These are phyloP conservation scores for Micronisus gabar DNA, from an alignment of 2,113 vertebrate species.

Conservation along the genomic window DNA sequence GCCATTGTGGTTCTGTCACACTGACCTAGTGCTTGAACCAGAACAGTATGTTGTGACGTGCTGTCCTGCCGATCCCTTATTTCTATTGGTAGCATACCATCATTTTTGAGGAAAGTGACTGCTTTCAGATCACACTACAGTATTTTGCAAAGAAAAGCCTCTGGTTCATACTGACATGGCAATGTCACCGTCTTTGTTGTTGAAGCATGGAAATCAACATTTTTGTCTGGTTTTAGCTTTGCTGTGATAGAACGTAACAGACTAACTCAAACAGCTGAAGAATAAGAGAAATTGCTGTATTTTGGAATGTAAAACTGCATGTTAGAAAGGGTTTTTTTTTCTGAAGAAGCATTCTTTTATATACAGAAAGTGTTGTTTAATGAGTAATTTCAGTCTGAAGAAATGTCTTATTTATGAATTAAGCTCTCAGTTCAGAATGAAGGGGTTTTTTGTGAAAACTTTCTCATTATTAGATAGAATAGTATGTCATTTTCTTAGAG, in stretches of 20 bases:
- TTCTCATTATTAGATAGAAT: not conserved
- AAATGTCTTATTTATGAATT: not conserved
- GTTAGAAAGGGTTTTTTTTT: not conserved
- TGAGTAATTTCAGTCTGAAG: not conserved
- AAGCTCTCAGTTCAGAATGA: not conserved
- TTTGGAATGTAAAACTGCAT: not conserved
- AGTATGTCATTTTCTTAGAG: not conserved
- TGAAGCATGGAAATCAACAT: not conserved
- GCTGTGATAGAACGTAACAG: not conserved
- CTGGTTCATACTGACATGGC: not conserved
- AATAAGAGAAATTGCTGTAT: not conserved
- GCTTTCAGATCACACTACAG: not conserved
- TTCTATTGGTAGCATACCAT: not conserved
- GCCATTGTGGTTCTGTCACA: not conserved
- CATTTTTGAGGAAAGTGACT: not conserved
- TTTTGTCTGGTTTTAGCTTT: not conserved
- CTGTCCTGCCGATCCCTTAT: not conserved
- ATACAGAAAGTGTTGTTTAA: not conserved
- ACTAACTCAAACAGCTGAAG: not conserved
- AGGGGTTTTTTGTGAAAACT: not conserved
- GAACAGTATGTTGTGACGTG: not conserved
- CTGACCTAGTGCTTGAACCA: not conserved
- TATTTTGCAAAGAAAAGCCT: not conserved
- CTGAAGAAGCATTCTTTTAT: not conserved
- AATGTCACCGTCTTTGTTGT: not conserved